A percentile compares a stretch with the other conserved stretches of the same genome.
These are phyloP conservation scores for Zoanthus gigantus DNA, from an alignment of 92 coral and sea anemone genomes.

Conservation along the genomic window DNA sequence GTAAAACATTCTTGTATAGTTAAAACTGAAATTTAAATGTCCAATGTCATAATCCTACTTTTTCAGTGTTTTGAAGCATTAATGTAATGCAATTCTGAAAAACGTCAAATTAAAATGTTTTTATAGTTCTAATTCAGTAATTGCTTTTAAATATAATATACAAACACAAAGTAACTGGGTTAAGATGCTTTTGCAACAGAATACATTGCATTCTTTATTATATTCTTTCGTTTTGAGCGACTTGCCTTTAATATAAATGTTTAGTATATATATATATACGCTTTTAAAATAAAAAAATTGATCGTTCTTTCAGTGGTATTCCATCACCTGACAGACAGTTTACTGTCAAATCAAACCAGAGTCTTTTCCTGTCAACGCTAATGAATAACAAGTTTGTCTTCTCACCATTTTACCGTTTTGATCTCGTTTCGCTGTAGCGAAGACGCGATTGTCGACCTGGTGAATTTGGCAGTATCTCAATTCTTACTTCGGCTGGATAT, in stretches of 20 bases:
- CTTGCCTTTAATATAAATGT: too few species aligned
- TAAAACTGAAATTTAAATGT: background rate
- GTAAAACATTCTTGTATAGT: background rate
- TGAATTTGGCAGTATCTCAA: slow-evolving; percentile 15
- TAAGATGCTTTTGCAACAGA: too few species aligned
- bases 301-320: background rate
- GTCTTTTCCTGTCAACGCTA: background rate
- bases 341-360: background rate
- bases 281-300: background rate
- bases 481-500: background rate
- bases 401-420: background rate
- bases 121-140: background rate
- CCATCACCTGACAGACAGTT: background rate
- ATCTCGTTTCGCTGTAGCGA: background rate
- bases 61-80: background rate
- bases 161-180: background rate
- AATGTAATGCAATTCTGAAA: background rate
- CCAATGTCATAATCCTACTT: background rate
- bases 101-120: background rate
- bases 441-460: slow-evolving; percentile 31
- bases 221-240: too few species aligned
- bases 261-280: too few species aligned
- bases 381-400: background rate
- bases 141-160: background rate
- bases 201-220: too few species aligned